Evolutionary conservation across 1,140 invertebrate genomes (phyloP).

Genomic region (Bombyx mori): DNA sequence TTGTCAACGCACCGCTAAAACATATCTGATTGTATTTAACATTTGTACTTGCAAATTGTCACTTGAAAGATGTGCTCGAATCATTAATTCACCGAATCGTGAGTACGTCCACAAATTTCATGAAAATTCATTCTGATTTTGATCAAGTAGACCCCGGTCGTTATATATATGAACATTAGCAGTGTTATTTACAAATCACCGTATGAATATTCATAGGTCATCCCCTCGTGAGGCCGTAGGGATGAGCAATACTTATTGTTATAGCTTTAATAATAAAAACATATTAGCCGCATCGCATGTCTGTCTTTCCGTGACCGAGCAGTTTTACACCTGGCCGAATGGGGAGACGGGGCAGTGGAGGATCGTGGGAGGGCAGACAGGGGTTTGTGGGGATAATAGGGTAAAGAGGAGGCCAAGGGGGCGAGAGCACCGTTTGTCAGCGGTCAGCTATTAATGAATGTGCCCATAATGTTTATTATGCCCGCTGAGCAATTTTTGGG

Average conservation of each 20-base stretch:
- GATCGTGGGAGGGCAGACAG: slow-evolving; percentile 23
- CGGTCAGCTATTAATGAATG: slow-evolving; percentile 64
- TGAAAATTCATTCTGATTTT: too few species aligned
- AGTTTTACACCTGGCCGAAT: slow-evolving; percentile 66
- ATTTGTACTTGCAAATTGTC: too few species aligned
- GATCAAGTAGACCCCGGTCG: too few species aligned
- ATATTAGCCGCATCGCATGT: slow-evolving; percentile 69
- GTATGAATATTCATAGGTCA: slow-evolving; percentile 58
- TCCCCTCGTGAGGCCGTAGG: slow-evolving; percentile 33
- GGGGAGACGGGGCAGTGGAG: slow-evolving; percentile 32
- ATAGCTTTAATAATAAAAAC: slow-evolving; percentile 64
- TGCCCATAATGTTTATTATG: slow-evolving; percentile 61
- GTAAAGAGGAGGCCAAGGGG: slow-evolving; percentile 37
- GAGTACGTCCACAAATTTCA: too few species aligned
- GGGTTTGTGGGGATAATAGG: slow-evolving; percentile 43
- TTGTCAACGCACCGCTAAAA: slow-evolving; percentile 23
- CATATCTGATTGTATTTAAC: too few species aligned
- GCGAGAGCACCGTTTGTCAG: slow-evolving; percentile 53
- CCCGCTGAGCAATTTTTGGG: slow-evolving; percentile 53
- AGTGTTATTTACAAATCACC: slow-evolving; percentile 54
- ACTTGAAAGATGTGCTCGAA: too few species aligned
- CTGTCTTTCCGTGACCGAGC: slow-evolving; percentile 64
- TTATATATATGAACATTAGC: slow-evolving; percentile 1
- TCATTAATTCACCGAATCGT: too few species aligned
- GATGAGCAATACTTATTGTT: slow-evolving; percentile 45